Evolutionary conservation across 2,113 vertebrate species (phyloP).

Genomic region (Monarcha castaneiventris): DNA sequence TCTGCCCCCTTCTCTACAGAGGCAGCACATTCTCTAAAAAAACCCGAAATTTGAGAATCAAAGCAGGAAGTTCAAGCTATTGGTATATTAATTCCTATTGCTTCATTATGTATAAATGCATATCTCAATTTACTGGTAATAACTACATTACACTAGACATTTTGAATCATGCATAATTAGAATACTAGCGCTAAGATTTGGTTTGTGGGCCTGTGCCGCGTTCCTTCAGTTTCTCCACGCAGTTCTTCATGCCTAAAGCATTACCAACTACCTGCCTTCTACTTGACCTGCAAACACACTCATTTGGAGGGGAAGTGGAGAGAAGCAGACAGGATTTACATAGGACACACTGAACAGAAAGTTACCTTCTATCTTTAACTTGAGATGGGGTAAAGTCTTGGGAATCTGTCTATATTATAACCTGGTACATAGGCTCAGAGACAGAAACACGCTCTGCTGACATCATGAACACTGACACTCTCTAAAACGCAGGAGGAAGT

Average conservation of each 20-base stretch:
- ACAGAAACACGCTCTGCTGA: background rate
- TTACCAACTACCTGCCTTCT: background rate
- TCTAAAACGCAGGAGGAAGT: background rate
- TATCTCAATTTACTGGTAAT: slow-evolving; percentile 74
- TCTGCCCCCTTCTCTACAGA: slow-evolving; percentile 68
- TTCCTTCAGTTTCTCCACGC: slow-evolving; percentile 51
- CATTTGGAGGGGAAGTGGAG: slow-evolving; percentile 1
- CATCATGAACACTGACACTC: background rate
- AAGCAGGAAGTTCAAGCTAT: slow-evolving; percentile 76
- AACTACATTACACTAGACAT: slow-evolving; percentile 71
- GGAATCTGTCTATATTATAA: background rate
- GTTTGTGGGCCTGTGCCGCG: slow-evolving; percentile 64
- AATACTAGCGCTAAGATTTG: slow-evolving; percentile 67
- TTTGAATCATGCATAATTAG: slow-evolving; percentile 76
- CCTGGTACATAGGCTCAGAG: background rate
- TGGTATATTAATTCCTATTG: slow-evolving; percentile 77
- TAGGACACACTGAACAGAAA: background rate
- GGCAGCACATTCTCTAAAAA: slow-evolving; percentile 67
- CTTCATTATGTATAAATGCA: slow-evolving; percentile 78
- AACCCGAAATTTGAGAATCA: slow-evolving; percentile 50
- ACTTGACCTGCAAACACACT: slow-evolving; percentile 47
- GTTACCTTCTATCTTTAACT: background rate
- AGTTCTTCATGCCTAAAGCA: slow-evolving; percentile 3
- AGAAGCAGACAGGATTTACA: slow-evolving; percentile 23
- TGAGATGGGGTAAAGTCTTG: background rate